phyloP scores from a whole-genome alignment of 2,113 vertebrate species.

The Pantherophis guttatus region DNA sequence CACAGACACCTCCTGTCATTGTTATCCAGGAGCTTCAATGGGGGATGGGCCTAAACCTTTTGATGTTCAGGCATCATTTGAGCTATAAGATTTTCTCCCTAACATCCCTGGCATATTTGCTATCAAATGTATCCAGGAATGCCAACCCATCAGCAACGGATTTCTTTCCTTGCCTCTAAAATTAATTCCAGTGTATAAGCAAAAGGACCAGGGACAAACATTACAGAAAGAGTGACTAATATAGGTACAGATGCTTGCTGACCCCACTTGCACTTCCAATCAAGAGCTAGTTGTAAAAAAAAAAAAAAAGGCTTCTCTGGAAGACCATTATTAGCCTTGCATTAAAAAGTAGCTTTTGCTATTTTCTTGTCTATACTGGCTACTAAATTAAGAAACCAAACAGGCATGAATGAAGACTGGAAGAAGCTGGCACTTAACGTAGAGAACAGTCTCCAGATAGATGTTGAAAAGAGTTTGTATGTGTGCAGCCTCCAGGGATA shows the following conservation, averaged over 20 bases:
- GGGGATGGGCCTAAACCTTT: slow-evolving; percentile 42
- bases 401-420: slow-evolving; percentile 51
- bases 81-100: slow-evolving; percentile 52
- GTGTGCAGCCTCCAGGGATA: slow-evolving; percentile 36
- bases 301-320: slow-evolving; percentile 70
- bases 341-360: slow-evolving; percentile 60
- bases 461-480: slow-evolving; percentile 51
- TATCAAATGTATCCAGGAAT: slow-evolving; percentile 55
- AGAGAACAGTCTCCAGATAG: slow-evolving; percentile 51
- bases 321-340: slow-evolving; percentile 66
- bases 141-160: slow-evolving; percentile 33
- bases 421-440: slow-evolving; percentile 46
- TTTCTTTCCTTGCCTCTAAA: slow-evolving; percentile 41
- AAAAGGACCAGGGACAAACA: slow-evolving; percentile 26
- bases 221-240: slow-evolving; percentile 18
- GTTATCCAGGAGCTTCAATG: slow-evolving; percentile 47
- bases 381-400: slow-evolving; percentile 51
- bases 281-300: slow-evolving; percentile 70
- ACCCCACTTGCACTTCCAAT: slow-evolving; percentile 45
- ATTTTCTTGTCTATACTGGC: slow-evolving; percentile 58
- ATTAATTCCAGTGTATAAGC: slow-evolving; percentile 55
- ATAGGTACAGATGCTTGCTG: not conserved
- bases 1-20: slow-evolving; percentile 68
- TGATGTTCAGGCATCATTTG: slow-evolving; percentile 53
- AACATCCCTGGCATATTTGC: slow-evolving; percentile 50